These are phyloP conservation scores for Deilephila elpenor DNA, from an alignment of 2,888 invertebrate genomes.

Conservation along the genomic window DNA sequence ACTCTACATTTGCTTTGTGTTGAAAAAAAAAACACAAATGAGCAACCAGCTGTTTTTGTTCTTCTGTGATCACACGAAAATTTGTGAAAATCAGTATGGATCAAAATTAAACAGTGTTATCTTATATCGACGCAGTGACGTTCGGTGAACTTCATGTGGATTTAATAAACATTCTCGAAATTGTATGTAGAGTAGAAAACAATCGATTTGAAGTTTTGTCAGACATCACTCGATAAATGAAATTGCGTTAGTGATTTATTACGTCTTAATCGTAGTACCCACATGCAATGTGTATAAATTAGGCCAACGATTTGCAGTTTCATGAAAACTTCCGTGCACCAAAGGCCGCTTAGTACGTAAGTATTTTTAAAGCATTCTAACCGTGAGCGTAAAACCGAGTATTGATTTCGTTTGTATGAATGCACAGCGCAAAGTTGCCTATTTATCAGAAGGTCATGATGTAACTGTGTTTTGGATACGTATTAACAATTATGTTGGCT, in stretches of 20 bases:
- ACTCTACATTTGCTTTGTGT: conserved; percentile 40
- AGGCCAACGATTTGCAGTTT: conserved; percentile 59
- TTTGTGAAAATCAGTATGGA: conserved; percentile 71
- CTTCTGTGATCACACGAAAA: conserved; percentile 69
- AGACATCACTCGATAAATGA: conserved; percentile 67
- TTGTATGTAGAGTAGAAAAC: conserved; percentile 50
- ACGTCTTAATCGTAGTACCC: conserved; percentile 68
- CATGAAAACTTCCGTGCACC: conserved; percentile 45
- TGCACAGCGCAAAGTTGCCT: conserved; percentile 35
- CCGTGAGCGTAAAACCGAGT: conserved; percentile 29
- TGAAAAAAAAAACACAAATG: conserved; percentile 66
- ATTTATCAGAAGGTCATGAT: conserved; percentile 56
- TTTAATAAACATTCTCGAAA: conserved; percentile 34
- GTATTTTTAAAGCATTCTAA: conserved; percentile 40
- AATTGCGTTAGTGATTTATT: conserved; percentile 68
- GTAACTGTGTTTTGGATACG: conserved; percentile 41
- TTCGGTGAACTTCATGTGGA: conserved; percentile 65
- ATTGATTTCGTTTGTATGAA: conserved; percentile 44
- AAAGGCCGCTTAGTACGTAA: conserved; percentile 46
- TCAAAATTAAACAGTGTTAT: conserved; percentile 81
- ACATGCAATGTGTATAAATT: conserved; percentile 58
- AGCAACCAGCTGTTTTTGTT: conserved; percentile 81
- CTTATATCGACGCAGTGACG: conserved; percentile 63
- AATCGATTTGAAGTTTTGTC: conserved; percentile 75
- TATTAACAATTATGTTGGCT: background rate